Conservation (phyloP, 2,888 invertebrate genomes). For the Nematopogon swammerdamellus region DNA sequence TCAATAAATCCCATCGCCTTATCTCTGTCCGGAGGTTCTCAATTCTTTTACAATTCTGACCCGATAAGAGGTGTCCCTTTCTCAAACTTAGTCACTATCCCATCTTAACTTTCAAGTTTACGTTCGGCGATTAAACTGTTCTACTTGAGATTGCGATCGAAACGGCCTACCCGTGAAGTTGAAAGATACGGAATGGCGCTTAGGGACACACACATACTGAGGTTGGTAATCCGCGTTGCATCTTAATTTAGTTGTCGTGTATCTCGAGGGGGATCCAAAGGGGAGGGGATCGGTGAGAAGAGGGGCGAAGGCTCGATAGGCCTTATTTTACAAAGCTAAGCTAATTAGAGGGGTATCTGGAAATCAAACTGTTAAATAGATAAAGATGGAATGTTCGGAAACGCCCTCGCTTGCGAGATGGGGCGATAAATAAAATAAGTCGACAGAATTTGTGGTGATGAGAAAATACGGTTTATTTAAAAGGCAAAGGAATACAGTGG, state of each 20-base stretch:
- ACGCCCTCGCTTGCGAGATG: not conserved
- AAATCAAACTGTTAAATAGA: not conserved
- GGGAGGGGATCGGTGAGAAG: conserved; percentile 5
- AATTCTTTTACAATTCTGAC: conserved; percentile 28
- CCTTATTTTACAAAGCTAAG: not conserved
- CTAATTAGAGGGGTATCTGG: not conserved
- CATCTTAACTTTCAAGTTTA: no score
- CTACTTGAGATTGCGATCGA: no score
- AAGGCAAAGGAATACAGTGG: no score
- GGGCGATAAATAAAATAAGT: not conserved
- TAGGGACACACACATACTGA: not conserved
- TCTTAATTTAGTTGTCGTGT: conserved; percentile 56
- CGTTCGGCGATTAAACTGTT: no score
- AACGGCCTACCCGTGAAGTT: no score
- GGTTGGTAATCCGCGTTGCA: conserved; percentile 42
- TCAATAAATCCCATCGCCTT: conserved; percentile 48
- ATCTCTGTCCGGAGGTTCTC: conserved; percentile 29
- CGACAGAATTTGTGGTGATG: no score
- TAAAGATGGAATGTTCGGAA: not conserved
- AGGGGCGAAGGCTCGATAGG: no score
- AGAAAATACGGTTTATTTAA: no score
- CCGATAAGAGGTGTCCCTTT: conserved; percentile 26
- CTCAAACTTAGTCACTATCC: no score
- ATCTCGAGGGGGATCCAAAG: conserved; percentile 28
- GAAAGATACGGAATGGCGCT: no score